Evolutionary conservation across 53 echinoderm and acorn worm genomes (phyloP).

Genomic region (Zoroaster sp.): DNA sequence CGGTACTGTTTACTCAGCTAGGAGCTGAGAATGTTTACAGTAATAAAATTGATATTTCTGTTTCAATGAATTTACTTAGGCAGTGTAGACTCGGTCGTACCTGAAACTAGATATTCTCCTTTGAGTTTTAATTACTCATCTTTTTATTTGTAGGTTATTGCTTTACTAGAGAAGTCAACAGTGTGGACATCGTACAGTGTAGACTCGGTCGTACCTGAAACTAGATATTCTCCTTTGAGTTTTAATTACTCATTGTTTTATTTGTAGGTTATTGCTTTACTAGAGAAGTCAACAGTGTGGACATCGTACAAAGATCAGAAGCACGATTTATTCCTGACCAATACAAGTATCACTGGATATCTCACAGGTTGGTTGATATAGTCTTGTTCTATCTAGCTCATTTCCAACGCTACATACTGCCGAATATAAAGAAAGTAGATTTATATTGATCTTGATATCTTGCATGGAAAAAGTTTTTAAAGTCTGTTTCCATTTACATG

Average conservation of each 20-base stretch:
- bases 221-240: too few relatives aligned
- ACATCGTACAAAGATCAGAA: conserved; percentile 94
- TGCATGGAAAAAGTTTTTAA: not conserved
- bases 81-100: too few relatives aligned
- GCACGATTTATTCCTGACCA: conserved; percentile 92
- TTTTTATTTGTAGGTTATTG: conserved; percentile 68
- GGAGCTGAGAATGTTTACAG: too few relatives aligned
- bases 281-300: conserved; percentile 91
- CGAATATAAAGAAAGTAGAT: not conserved
- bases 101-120: too few relatives aligned
- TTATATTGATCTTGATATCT: not conserved
- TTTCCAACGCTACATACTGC: not conserved
- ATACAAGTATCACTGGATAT: conserved; percentile 84
- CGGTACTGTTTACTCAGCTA: too few relatives aligned
- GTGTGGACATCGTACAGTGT: conserved; percentile 90
- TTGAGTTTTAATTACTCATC: too few relatives aligned
- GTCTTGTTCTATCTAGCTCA: not conserved
- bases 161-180: conserved; percentile 79
- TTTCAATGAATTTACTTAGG: too few relatives aligned
- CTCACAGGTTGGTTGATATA: conserved; percentile 70
- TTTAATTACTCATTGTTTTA: too few relatives aligned
- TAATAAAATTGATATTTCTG: too few relatives aligned
- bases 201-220: too few relatives aligned
- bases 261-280: conserved; percentile 69
- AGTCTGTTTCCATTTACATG: not conserved